Evolutionary conservation across 30 jellyfish, hydroid and myxozoan species (phyloP).

Genomic region (Aurelia sp.): DNA sequence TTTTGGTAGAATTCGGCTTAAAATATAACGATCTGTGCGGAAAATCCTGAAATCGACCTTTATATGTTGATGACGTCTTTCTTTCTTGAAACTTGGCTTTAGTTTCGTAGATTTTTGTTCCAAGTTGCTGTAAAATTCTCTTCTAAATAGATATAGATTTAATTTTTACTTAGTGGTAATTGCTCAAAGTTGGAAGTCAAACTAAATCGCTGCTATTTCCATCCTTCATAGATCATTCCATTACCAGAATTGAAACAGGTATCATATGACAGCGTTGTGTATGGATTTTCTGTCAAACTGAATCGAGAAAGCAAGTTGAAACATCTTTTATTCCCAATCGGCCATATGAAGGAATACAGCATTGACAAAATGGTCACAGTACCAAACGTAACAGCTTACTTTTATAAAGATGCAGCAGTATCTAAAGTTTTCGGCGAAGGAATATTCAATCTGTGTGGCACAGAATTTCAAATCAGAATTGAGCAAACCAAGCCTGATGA

Average conservation of each 20-base stretch:
- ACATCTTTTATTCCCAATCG: conserved; percentile 51
- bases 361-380: conserved; percentile 44
- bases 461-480: conserved; percentile 49
- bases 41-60: too few species aligned
- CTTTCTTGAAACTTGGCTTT: too few species aligned
- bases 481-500: conserved; percentile 68
- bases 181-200: too few species aligned
- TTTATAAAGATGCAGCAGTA: conserved; percentile 13
- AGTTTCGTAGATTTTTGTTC: too few species aligned
- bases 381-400: conserved; percentile 65
- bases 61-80: too few species aligned
- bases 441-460: conserved; percentile 63
- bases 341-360: conserved; percentile 21
- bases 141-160: too few species aligned
- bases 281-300: conserved; percentile 51
- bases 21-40: too few species aligned
- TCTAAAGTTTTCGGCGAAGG: conserved; percentile 68
- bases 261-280: conserved; percentile 11
- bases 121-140: too few species aligned
- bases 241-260: conserved; percentile 49
- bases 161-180: too few species aligned
- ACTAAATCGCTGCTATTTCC: too few species aligned
- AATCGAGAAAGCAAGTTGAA: conserved; percentile 24
- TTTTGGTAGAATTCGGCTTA: too few species aligned
- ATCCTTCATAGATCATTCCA: neutral